Evolutionary conservation across 2,797 vertebrate genomes (phyloP).

Genomic region (Mus caroli): DNA sequence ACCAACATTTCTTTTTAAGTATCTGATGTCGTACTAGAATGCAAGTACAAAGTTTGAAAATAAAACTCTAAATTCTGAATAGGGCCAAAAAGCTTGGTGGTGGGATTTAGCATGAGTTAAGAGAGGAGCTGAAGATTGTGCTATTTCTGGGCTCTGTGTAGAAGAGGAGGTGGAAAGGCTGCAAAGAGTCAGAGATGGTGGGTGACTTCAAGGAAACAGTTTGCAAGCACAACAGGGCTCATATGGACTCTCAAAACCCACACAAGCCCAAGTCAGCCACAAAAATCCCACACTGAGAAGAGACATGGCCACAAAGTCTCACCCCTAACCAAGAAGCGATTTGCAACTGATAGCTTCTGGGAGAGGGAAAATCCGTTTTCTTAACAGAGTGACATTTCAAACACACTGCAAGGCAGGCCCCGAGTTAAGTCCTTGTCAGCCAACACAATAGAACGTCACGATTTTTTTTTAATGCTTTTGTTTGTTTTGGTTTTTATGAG

Average conservation of each 20-base stretch:
- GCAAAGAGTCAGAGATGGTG: not conserved
- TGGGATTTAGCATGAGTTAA: not conserved
- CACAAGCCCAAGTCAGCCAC: not conserved
- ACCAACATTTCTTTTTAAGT: not conserved
- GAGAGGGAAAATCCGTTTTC: not conserved
- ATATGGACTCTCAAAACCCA: not conserved
- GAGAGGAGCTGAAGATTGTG: not conserved
- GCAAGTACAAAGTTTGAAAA: conserved; percentile 1
- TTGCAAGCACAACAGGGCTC: not conserved
- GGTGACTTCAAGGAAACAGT: not conserved
- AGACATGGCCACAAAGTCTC: not conserved
- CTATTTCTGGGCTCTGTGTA: not conserved
- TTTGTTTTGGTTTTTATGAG: not conserved
- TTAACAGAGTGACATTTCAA: not conserved
- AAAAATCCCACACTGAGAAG: not conserved
- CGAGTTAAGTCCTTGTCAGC: not conserved
- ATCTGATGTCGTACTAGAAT: conserved; percentile 7
- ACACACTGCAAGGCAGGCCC: not conserved
- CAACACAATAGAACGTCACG: not conserved
- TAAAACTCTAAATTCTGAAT: conserved; percentile 37
- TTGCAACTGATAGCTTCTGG: not conserved
- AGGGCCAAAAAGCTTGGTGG: not conserved
- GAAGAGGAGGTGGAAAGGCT: not conserved
- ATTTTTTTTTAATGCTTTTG: not conserved
- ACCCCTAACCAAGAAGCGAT: not conserved